Conservation (phyloP, 2,113 vertebrate genomes). For the Anser cygnoides region DNA sequence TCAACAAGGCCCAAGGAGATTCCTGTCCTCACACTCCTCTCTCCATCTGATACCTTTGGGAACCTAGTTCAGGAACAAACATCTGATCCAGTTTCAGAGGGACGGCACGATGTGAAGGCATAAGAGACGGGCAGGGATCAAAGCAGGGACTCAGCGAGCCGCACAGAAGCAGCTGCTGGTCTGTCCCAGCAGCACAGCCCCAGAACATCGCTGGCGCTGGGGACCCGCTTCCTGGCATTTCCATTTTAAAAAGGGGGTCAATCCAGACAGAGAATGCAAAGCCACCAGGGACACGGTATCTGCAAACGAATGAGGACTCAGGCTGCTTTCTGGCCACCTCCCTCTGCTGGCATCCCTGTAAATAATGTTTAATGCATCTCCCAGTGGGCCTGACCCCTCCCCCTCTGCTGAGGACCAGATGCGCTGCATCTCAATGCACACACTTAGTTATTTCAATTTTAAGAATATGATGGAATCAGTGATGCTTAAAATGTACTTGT, state of each 20-base stretch:
- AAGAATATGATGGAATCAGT: constrained; percentile 40
- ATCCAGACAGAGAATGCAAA: not conserved
- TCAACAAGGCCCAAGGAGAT: not conserved
- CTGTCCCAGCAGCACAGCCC: not conserved
- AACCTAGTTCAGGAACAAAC: not conserved
- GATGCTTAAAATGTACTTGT: constrained; percentile 61
- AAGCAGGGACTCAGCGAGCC: not conserved
- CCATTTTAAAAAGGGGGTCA: not conserved
- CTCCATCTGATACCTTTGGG: not conserved
- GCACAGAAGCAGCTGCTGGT: not conserved
- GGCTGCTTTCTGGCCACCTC: not conserved
- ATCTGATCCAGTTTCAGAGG: not conserved
- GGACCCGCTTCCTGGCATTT: not conserved
- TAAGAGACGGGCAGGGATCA: not conserved
- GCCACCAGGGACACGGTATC: not conserved
- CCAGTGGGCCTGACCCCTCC: not conserved
- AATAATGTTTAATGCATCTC: not conserved
- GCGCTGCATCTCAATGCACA: not conserved
- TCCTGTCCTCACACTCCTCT: not conserved
- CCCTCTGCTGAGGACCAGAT: not conserved
- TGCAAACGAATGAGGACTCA: not conserved
- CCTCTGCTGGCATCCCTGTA: not conserved
- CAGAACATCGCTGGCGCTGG: not conserved
- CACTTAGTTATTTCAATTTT: not conserved
- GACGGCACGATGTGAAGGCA: not conserved